A percentile compares a stretch with the other conserved stretches of the same genome.
Conservation (phyloP, 2,113 vertebrate genomes). For the Macquaria ambigua region DNA sequence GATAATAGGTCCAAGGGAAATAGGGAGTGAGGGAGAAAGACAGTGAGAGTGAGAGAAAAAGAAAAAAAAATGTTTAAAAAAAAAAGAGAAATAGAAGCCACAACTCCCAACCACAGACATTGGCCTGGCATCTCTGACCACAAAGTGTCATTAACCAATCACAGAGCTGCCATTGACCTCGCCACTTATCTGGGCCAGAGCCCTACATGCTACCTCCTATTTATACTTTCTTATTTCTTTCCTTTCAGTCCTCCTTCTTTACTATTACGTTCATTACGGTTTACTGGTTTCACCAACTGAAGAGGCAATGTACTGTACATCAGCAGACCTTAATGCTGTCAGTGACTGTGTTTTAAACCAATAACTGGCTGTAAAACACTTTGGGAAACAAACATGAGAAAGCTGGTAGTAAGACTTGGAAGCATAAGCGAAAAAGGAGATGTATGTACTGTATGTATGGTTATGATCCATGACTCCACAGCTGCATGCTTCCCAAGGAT, state of each 20-base stretch:
- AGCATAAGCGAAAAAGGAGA: background rate
- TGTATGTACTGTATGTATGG: background rate
- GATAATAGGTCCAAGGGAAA: slow-evolving; percentile 25
- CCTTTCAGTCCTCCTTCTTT: background rate
- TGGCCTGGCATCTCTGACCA: slow-evolving; percentile 52
- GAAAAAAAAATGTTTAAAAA: background rate
- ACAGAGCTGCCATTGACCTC: slow-evolving; percentile 53
- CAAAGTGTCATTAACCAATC: slow-evolving; percentile 59
- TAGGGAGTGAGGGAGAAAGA: background rate
- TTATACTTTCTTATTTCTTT: slow-evolving; percentile 22
- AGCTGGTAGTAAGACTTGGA: background rate
- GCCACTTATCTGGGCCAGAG: slow-evolving; percentile 48
- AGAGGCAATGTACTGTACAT: background rate
- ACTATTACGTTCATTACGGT: background rate
- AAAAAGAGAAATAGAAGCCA: slow-evolving; percentile 33
- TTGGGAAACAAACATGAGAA: slow-evolving; percentile 12
- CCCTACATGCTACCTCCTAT: slow-evolving; percentile 23
- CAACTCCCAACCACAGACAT: slow-evolving; percentile 55
- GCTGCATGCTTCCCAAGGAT: background rate
- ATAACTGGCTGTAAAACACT: background rate
- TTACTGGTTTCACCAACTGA: slow-evolving; percentile 16
- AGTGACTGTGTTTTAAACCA: background rate
- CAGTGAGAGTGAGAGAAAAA: slow-evolving; percentile 17
- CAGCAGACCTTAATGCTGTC: background rate
- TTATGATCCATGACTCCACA: background rate